Evolutionary conservation across 23 tunicate genomes (phyloP).

Genomic region (Clavelina lepadiformis): DNA sequence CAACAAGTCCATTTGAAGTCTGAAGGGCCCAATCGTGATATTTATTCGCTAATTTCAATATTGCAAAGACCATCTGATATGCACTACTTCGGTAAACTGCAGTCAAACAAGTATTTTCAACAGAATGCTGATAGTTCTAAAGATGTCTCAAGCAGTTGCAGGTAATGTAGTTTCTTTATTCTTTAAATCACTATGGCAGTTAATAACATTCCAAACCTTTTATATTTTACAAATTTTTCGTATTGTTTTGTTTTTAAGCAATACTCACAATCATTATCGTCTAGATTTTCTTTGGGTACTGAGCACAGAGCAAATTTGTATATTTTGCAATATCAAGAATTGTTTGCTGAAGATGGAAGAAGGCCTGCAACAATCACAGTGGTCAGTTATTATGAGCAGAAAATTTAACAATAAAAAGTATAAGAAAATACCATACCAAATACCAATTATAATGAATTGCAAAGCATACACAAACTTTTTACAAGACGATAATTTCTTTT

Average conservation of each 20-base stretch:
- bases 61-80: slow-evolving; percentile 79
- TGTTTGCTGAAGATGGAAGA: slow-evolving; percentile 94
- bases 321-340: slow-evolving; percentile 82
- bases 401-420: no score
- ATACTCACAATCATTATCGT: background rate
- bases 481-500: background rate
- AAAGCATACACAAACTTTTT: background rate
- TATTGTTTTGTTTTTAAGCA: background rate
- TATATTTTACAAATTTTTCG: background rate
- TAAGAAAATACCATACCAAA: no score
- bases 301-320: slow-evolving; percentile 74
- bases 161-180: slow-evolving; percentile 3
- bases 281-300: slow-evolving; percentile 74
- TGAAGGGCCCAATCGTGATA: slow-evolving; percentile 62
- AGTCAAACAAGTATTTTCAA: slow-evolving; percentile 83
- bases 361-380: slow-evolving; percentile 76
- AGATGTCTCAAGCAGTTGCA: slow-evolving; percentile 25
- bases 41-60: slow-evolving; percentile 66
- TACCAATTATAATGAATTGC: no score
- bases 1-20: slow-evolving; percentile 74
- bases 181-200: background rate
- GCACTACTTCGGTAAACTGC: slow-evolving; percentile 86
- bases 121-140: slow-evolving; percentile 6
- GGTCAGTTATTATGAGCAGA: no score
- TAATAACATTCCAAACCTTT: background rate